Percentiles rank a stretch among this genome's conserved stretches.
phyloP scores from a whole-genome alignment of 2,888 invertebrate species.

The Lithophane leautieri region DNA sequence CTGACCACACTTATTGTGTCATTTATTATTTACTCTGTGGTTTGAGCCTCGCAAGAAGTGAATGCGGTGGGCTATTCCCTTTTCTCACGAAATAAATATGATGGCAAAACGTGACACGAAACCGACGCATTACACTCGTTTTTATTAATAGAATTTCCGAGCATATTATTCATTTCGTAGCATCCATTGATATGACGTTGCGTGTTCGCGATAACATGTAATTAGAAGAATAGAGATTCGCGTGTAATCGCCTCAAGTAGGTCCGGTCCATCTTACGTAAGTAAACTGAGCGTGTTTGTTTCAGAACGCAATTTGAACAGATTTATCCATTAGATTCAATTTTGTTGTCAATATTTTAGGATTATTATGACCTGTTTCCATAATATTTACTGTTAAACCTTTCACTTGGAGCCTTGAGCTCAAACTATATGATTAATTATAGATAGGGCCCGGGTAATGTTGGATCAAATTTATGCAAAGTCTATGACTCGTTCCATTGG shows the following conservation, averaged over 20 bases:
- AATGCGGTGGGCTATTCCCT: constrained; percentile 45
- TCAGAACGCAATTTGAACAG: constrained; percentile 30
- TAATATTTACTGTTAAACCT: constrained; percentile 50
- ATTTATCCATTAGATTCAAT: constrained; percentile 52
- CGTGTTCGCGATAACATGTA: constrained; percentile 46
- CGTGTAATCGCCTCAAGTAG: constrained; percentile 40
- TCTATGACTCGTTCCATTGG: constrained; percentile 34
- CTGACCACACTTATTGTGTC: not conserved
- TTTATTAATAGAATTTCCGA: constrained; percentile 57
- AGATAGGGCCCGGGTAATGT: constrained; percentile 49
- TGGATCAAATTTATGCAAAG: constrained; percentile 53
- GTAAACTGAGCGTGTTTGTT: constrained; percentile 10
- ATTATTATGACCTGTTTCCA: constrained; percentile 44
- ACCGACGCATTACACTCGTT: constrained; percentile 16
- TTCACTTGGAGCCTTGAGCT: constrained; percentile 63
- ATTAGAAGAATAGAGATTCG: constrained; percentile 53
- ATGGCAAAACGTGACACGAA: constrained; percentile 32
- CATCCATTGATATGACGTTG: constrained; percentile 54
- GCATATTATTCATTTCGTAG: constrained; percentile 56
- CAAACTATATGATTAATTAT: constrained; percentile 53
- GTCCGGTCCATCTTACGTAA: constrained; percentile 39
- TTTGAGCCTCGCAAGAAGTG: constrained; percentile 13
- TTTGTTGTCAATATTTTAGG: constrained; percentile 64
- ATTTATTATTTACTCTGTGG: constrained; percentile 10
- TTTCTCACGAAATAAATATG: constrained; percentile 38